Base-by-base conservation (phyloP, 1,140 invertebrate species). In the Pogonomyrmex barbatus region DNA sequence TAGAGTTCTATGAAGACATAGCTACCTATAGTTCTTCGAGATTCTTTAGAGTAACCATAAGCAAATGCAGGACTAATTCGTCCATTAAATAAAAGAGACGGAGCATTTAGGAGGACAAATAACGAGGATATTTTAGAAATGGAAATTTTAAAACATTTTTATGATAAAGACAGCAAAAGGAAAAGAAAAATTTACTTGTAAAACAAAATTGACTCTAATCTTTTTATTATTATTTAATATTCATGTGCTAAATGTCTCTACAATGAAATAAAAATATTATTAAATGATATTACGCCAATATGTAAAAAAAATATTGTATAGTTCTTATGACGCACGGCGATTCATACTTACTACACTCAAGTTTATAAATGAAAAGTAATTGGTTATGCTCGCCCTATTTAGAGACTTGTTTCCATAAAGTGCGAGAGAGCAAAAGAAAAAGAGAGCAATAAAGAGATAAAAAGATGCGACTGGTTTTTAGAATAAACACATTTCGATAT, bases 401-500 rank as follows among this genome's bases (percentile, higher is more conserved):
- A 52, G 33, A 50, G 47, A 75, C 10, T 36, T 58, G 2, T 45
- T 71, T 5, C 2, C 14, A 3, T 52, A 62, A 0, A 10, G n/a
- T 45, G 6, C n/a, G 33, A 75, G 45, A 60, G 33, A 68, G 24
- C n/a, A 8, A 76, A 70, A 47, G 36, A 73, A 6, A 60, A n/a
- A 75, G 1, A 36, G 2, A 47, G 10, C 1, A 9, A 58, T 42
- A 45, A 87, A 62, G 5, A 62, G 39, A 71, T 65, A 78, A 78
- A 78, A 85, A 73, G 33, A 12, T 47, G 12, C n/a, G 10, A 8
- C 36, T 9, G 33, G 50, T 2, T 78, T 58, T 47, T 84, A 36
- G 33, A 83, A 33, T 58, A 58, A 56, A 70, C 62, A 39, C 39
- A 70, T 65, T 63, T 60, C 76, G 81, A 85, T 89, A 89, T 87